phyloP scores from a whole-genome alignment of 2,797 vertebrate genomes.

The Pseudomugil tenellus region DNA sequence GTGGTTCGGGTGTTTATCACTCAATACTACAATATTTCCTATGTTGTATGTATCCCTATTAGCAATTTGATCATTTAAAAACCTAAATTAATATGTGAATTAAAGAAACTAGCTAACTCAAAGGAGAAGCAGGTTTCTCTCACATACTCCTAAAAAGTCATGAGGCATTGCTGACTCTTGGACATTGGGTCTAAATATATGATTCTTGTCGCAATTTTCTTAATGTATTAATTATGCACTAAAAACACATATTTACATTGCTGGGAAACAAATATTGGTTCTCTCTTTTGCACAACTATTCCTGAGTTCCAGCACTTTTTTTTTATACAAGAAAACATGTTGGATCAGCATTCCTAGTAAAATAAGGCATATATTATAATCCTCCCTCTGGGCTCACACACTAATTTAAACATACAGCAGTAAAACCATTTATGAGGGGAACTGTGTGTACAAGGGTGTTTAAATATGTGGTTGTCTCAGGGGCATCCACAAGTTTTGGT shows the following conservation, averaged over 20 bases:
- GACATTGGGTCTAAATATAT: background rate
- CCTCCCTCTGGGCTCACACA: conserved; percentile 17
- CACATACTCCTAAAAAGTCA: background rate
- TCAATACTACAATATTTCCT: background rate
- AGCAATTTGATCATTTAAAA: background rate
- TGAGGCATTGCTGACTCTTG: too few species aligned
- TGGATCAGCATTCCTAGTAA: conserved; percentile 35
- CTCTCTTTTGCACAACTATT: background rate
- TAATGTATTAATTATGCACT: background rate
- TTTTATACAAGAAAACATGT: conserved; percentile 4
- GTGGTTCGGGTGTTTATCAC: too few species aligned
- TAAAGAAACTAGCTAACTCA: background rate
- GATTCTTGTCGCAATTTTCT: background rate
- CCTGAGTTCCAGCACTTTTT: background rate
- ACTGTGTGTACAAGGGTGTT: conserved; percentile 19
- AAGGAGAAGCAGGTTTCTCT: background rate
- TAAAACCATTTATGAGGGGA: conserved; percentile 28
- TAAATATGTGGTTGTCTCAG: conserved; percentile 17
- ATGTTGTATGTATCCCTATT: background rate
- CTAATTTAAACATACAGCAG: conserved; percentile 12
- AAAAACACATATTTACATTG: too few species aligned
- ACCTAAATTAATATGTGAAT: background rate
- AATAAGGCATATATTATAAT: conserved; percentile 25
- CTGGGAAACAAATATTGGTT: background rate
- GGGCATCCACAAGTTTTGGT: conserved; percentile 4